These are phyloP conservation scores for Drosophila formosana DNA, from an alignment of 2,888 invertebrate genomes.

Conservation along the genomic window DNA sequence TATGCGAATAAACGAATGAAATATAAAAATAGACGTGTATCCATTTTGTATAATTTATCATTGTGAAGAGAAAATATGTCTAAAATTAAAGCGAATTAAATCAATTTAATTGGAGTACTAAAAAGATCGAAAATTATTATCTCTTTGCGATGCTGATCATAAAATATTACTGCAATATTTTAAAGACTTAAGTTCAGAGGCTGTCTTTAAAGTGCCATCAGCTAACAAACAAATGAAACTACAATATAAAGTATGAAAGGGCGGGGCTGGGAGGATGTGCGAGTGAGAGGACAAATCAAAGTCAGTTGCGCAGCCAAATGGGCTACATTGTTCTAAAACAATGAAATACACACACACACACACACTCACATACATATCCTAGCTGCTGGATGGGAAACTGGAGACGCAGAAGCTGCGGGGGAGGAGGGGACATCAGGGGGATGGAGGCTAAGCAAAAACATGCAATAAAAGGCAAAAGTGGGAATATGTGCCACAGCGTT, in stretches of 20 bases:
- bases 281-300: constrained; percentile 70
- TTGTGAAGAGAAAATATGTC: too few relatives aligned
- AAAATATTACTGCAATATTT: neutral
- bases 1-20: too few relatives aligned
- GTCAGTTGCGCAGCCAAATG: constrained; percentile 69
- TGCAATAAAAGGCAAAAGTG: constrained; percentile 79
- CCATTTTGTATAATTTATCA: too few relatives aligned
- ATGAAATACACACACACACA: constrained; percentile 56
- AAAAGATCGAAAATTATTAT: too few relatives aligned
- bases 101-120: too few relatives aligned
- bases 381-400: neutral
- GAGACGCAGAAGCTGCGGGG: constrained; percentile 1
- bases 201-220: constrained; percentile 23
- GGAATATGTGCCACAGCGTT: constrained; percentile 76
- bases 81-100: too few relatives aligned
- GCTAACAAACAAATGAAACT: constrained; percentile 18
- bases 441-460: constrained; percentile 48
- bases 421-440: neutral
- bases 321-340: constrained; percentile 77
- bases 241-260: constrained; percentile 3
- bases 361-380: constrained; percentile 4
- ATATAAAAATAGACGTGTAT: too few relatives aligned
- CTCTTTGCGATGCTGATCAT: neutral
- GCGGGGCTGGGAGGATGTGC: constrained; percentile 20
- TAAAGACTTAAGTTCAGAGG: constrained; percentile 12